These are phyloP conservation scores for Dromaius novaehollandiae DNA, from an alignment of 2,113 vertebrate genomes.

Conservation along the genomic window DNA sequence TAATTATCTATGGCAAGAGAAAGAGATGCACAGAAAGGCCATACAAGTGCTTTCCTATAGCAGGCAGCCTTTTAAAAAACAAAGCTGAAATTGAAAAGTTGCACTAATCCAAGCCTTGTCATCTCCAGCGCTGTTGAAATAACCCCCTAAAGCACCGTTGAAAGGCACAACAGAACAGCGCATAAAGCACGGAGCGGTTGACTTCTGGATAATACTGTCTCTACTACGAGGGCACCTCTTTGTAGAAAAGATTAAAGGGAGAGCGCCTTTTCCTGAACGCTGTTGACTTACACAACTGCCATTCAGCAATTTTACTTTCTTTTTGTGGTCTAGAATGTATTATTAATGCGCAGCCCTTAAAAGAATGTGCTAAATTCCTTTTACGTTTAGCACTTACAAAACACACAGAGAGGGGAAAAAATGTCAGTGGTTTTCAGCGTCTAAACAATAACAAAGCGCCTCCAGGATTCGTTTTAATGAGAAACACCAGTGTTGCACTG, in stretches of 20 bases:
- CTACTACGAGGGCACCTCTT: slow-evolving; percentile 14
- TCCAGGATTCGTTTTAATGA: slow-evolving; percentile 80
- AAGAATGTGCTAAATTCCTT: slow-evolving; percentile 60
- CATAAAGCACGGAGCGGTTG: slow-evolving; percentile 9
- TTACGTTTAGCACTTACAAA: slow-evolving; percentile 69
- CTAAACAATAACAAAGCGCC: slow-evolving; percentile 78
- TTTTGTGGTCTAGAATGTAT: slow-evolving; percentile 68
- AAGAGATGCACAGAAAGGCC: slow-evolving; percentile 36
- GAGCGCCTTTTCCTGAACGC: slow-evolving; percentile 40
- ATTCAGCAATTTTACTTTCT: slow-evolving; percentile 60
- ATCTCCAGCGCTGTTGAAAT: slow-evolving; percentile 16
- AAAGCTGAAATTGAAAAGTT: slow-evolving; percentile 28
- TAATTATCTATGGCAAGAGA: slow-evolving; percentile 49
- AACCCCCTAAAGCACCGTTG: slow-evolving; percentile 31
- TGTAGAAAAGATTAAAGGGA: slow-evolving; percentile 62
- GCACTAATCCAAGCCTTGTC: slow-evolving; percentile 2
- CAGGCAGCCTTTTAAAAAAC: slow-evolving; percentile 56
- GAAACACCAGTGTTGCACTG: slow-evolving; percentile 32
- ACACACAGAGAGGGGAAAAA: slow-evolving; percentile 35
- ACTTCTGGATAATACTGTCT: slow-evolving; percentile 20
- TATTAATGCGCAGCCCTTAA: slow-evolving; percentile 72
- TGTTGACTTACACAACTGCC: slow-evolving; percentile 45
- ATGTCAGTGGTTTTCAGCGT: slow-evolving; percentile 58
- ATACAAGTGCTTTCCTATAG: neutral
- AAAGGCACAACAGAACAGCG: slow-evolving; percentile 22